These are phyloP conservation scores for Rallus limicola DNA, from an alignment of 2,113 vertebrate species.

Conservation along the genomic window DNA sequence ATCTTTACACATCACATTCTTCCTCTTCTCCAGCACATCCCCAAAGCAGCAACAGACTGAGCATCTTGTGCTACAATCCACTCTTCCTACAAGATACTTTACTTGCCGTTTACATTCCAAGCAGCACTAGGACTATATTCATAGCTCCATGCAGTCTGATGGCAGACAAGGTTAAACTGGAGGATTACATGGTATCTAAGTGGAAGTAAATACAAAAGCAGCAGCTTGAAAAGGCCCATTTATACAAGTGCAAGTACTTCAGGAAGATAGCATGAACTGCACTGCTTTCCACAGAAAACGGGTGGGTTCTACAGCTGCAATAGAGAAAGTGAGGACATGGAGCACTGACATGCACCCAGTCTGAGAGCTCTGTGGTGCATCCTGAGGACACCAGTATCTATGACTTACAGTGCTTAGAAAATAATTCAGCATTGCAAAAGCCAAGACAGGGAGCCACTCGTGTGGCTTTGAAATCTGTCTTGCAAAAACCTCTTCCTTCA, in stretches of 20 bases:
- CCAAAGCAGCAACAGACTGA: neutral
- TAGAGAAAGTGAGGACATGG: accelerated
- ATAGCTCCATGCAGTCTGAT: neutral
- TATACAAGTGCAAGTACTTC: neutral
- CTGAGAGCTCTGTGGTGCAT: accelerated
- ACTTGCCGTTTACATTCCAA: neutral
- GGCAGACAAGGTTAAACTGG: neutral
- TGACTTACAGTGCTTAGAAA: too few relatives aligned
- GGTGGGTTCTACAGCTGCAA: neutral
- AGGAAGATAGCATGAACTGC: neutral
- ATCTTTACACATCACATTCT: neutral
- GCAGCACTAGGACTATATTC: neutral
- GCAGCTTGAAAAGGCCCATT: neutral
- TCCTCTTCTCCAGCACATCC: neutral
- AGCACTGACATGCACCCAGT: accelerated
- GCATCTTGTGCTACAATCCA: neutral
- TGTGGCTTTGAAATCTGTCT: neutral
- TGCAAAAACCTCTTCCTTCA: neutral
- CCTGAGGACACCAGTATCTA: neutral
- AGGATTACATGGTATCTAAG: accelerated
- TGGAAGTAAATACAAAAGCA: neutral
- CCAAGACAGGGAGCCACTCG: accelerated
- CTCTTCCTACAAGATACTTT: neutral
- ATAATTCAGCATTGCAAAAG: neutral
- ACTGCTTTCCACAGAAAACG: neutral